Percentiles rank a stretch among this genome's conserved stretches.
Evolutionary conservation across 1,140 invertebrate species (phyloP).

Genomic region (Physella acuta): DNA sequence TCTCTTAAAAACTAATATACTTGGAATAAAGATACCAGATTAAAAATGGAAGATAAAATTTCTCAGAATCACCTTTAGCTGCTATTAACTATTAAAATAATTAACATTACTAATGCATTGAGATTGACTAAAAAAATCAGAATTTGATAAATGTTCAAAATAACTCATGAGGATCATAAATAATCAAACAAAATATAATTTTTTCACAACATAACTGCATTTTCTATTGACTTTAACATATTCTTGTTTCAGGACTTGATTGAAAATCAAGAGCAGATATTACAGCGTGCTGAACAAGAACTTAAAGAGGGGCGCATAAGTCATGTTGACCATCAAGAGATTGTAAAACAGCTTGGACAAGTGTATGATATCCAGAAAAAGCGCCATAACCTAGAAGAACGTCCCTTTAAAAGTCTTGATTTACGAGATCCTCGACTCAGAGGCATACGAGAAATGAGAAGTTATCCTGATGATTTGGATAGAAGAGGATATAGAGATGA

Average conservation of each 20-base stretch:
- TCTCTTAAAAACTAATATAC: too few species aligned
- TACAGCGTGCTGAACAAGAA: constrained; percentile 81
- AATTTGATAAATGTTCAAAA: too few species aligned
- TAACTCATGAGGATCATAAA: too few species aligned
- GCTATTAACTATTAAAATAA: too few species aligned
- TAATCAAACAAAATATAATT: too few species aligned
- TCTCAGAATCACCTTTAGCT: too few species aligned
- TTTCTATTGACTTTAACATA: not conserved
- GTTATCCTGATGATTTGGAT: constrained; percentile 3
- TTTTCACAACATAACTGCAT: too few species aligned
- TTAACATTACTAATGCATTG: too few species aligned
- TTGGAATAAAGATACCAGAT: too few species aligned
- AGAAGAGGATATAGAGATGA: constrained; percentile 2
- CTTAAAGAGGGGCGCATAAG: constrained; percentile 74
- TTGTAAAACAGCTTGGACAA: constrained; percentile 72
- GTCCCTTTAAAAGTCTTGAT: constrained; percentile 5
- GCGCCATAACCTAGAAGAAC: constrained; percentile 12
- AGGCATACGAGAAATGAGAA: constrained; percentile 9
- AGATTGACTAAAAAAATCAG: too few species aligned
- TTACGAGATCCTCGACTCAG: constrained; percentile 19
- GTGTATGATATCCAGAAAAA: constrained; percentile 72
- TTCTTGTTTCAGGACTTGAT: constrained; percentile 31
- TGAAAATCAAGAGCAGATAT: constrained; percentile 70
- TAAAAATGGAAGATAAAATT: too few species aligned
- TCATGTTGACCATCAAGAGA: constrained; percentile 74